phyloP scores from a whole-genome alignment of 2,113 vertebrate genomes.

The Delphinus delphis region DNA sequence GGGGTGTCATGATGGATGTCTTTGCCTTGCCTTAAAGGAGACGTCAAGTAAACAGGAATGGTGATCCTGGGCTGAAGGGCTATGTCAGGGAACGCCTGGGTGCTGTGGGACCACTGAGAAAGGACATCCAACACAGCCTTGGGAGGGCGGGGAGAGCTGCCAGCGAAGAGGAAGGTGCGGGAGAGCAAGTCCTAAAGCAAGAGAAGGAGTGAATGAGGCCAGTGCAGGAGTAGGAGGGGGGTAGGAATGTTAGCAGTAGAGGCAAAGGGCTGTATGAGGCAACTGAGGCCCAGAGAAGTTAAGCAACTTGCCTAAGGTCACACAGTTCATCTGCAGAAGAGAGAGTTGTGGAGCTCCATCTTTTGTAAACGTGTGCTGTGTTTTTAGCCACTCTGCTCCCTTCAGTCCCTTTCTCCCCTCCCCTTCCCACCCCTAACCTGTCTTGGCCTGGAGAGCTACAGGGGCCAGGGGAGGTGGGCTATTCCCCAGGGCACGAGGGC shows the following conservation, averaged over 20 bases:
- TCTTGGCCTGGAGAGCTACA: not conserved
- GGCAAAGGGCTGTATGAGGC: not conserved
- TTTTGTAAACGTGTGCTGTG: not conserved
- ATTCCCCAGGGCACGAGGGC: not conserved
- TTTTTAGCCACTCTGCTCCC: not conserved
- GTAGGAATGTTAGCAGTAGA: not conserved
- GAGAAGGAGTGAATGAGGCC: not conserved
- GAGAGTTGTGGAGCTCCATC: not conserved
- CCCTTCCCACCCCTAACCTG: not conserved
- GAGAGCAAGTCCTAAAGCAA: not conserved
- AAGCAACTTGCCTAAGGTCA: not conserved
- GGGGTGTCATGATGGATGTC: not conserved
- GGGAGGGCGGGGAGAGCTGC: not conserved
- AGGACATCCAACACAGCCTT: not conserved
- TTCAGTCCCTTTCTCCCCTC: not conserved
- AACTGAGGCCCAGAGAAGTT: not conserved
- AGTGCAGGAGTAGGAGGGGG: not conserved
- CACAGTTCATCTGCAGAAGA: not conserved
- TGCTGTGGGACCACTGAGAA: not conserved
- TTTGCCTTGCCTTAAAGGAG: not conserved
- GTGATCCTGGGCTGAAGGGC: not conserved
- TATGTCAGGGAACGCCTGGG: fast-evolving
- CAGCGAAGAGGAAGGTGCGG: not conserved
- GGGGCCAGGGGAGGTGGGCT: not conserved
- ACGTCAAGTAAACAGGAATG: not conserved